Base-by-base conservation (phyloP, 2,888 invertebrate species). In the Catocala sponsa region DNA sequence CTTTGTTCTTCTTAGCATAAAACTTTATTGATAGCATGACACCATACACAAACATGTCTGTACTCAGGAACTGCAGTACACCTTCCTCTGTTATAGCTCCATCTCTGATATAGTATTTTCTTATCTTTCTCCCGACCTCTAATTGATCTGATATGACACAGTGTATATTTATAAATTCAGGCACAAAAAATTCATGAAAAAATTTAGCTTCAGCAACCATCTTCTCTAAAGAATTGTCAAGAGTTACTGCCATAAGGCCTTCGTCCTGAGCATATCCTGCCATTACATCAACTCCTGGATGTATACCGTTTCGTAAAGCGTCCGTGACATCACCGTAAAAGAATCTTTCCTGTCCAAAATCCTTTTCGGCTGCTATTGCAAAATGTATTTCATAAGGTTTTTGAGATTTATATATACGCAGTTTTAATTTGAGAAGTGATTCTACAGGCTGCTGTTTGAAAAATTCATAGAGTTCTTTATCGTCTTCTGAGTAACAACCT, bases 251-350 rank as follows among this genome's bases (percentile, higher is more conserved):
- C 44, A 88, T 59, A 0, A 87, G 35, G 0, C 97, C 97, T 89
- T 98, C 98, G 52, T 97, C 95, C 13, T 95, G 95, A 5, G 96
- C 97, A 10, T 96, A 88, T 4, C 98, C 98, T 32, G 96, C 92
- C 84, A 98, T 95, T 82, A 97, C 95, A 0, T 97, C 97, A 0
- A 96, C 90, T 4, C 77, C 85, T 67, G 86, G 77, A 47, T 95
- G 89, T 7, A 90, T 88, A 9, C 95, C 95, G 6, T 91, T 85
- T 73, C 89, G 87, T 13, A 94, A 69, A 12, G 87, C 81, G 9
- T 95, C 90, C 9, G 63, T 57, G 4, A 74, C 54, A 55, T 87
- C 81, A 25, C 86, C 88, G 46, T 69, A 74, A 60, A 89, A 89
- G 58, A 86, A 91, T 60, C 79, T 80, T 70, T 91, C 89, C 6